Evolutionary conservation across 2,113 vertebrate species (phyloP), one percentile per base, ranked within the genome.

Genomic region (Philantomba maxwellii): DNA sequence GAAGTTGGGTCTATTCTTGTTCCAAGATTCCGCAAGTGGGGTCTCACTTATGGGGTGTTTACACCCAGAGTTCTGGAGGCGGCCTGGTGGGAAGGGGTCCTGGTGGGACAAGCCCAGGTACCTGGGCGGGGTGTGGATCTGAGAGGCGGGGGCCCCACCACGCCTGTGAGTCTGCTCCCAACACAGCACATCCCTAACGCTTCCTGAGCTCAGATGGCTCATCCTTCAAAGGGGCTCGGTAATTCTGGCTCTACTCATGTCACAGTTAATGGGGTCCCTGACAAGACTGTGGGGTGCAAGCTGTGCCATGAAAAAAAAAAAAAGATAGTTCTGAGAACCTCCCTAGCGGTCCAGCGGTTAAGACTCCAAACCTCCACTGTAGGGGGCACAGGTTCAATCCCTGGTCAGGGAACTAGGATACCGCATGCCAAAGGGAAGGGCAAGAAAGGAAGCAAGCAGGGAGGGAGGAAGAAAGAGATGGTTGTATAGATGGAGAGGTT

Each of bases 271-370:
- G 15, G 10, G 87, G 58, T 16, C 23, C n/a, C 93, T 28, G 47
- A 25, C 4, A 33, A 83, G 57, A 30, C 90, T 5, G 1, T 1
- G 8, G 14, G 30, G 43, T 15, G 45, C 66, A 28, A 0, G 2
- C 33, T 10, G 36, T 12, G 57, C 77, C 89, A 64, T 58, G 57
- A 7, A 73, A 25, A 95, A 23, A 96, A 96, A 39, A 73, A 75
- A 75, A 75, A 75, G 70, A 26, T 75, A 12, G 39, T 43, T 75
- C 39, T 75, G 70, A 43, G 39, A 43, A 26, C 23, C 23, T 75
- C 70, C 39, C 70, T 75, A 23, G 39, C 0, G 0, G 23, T 7
- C 39, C 70, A 75, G 19, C 7, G 39, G 12, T 75, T 75, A 75
- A 75, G 70, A 75, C 12, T 43, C 70, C 0, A 1, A 25, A 26